Percentiles rank a stretch among this genome's conserved stretches.
Conservation (phyloP, 2,888 invertebrate species). For the Macrophya alboannulata region DNA sequence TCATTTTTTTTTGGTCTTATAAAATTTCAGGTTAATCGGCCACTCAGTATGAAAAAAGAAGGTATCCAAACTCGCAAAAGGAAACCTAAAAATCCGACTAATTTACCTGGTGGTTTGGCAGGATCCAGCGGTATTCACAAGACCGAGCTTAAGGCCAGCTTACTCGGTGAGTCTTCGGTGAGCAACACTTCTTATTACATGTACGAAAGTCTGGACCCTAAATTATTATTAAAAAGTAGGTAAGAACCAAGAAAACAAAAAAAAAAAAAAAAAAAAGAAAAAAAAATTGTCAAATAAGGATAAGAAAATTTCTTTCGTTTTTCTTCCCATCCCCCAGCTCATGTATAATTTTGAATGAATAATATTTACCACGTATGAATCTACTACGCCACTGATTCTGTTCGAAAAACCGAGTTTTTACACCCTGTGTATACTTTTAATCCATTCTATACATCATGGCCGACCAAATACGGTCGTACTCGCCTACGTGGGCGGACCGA, state of each 20-base stretch:
- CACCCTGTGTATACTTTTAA: constrained; percentile 1
- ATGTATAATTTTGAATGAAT: too few relatives aligned
- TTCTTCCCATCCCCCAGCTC: too few relatives aligned
- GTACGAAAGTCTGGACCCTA: background rate
- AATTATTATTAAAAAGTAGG: background rate
- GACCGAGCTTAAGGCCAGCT: constrained; percentile 76
- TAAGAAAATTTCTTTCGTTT: too few relatives aligned
- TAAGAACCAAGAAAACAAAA: too few relatives aligned
- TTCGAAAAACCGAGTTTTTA: background rate
- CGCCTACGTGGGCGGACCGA: constrained; percentile 38
- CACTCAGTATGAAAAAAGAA: constrained; percentile 99
- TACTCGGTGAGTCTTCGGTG: constrained; percentile 79
- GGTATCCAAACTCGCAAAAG: constrained; percentile 98
- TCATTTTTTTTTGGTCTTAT: background rate
- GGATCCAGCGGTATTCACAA: constrained; percentile 76
- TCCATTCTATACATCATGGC: constrained; percentile 54
- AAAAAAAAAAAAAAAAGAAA: background rate
- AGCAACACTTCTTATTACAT: constrained; percentile 64
- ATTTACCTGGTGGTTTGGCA: constrained; percentile 69
- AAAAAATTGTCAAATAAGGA: background rate
- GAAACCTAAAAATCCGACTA: constrained; percentile 88
- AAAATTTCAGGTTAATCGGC: constrained; percentile 91
- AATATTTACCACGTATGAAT: background rate
- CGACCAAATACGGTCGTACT: constrained; percentile 40
- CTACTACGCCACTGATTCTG: background rate